Conservation (phyloP, 1,140 invertebrate species). For the Eriosoma lanigerum region DNA sequence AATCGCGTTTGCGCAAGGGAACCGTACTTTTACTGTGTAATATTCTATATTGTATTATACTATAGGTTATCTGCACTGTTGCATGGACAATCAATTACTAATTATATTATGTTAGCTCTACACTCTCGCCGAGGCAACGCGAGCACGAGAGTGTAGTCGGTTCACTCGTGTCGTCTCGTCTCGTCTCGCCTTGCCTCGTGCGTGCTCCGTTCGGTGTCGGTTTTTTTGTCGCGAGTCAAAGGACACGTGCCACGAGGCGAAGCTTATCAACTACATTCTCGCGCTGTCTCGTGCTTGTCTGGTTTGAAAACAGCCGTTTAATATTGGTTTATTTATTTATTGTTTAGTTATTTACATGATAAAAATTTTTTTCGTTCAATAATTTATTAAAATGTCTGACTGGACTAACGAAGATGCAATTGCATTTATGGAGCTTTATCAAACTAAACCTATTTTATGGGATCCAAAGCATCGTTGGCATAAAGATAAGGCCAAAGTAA, state of each 20-base stretch:
- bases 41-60: no score
- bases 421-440: slow-evolving; percentile 31
- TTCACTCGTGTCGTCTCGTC: background rate
- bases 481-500: slow-evolving; percentile 11
- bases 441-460: slow-evolving; percentile 23
- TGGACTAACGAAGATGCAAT: slow-evolving; percentile 26
- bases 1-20: no score
- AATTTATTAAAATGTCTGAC: slow-evolving; percentile 19
- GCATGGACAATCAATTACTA: no score
- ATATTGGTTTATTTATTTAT: slow-evolving; percentile 8
- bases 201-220: background rate
- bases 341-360: background rate
- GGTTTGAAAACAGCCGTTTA: slow-evolving; percentile 2
- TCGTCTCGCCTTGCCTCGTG: no score
- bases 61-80: no score
- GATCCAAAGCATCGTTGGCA: slow-evolving; percentile 10
- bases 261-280: no score
- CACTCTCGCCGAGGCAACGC: background rate
- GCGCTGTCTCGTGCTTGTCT: background rate
- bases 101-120: background rate
- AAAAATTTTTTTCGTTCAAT: background rate
- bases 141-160: background rate
- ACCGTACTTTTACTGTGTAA: no score
- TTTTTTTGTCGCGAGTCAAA: background rate
- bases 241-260: no score